Conservation (phyloP, 2,888 invertebrate genomes). For the Tryphoninae sp. region DNA sequence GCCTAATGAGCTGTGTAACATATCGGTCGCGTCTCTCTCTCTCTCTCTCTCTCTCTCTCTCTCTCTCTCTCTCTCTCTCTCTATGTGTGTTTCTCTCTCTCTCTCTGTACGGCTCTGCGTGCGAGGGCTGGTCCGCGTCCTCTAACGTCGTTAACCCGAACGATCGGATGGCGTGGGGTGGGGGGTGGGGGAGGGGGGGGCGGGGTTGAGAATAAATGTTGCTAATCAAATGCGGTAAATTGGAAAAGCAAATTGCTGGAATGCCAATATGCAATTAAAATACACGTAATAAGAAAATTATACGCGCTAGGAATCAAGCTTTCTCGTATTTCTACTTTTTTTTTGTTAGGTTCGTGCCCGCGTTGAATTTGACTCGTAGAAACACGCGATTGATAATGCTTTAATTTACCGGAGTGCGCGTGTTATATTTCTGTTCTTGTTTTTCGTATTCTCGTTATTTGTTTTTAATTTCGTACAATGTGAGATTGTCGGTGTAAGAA, state of each 20-base stretch:
- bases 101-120: background rate
- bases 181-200: no score
- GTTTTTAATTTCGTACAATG: background rate
- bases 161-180: background rate
- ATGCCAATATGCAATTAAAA: constrained; percentile 2
- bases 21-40: constrained; percentile 27
- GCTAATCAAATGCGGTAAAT: constrained; percentile 34
- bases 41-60: constrained; percentile 11
- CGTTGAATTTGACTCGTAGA: no score
- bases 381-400: no score
- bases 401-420: no score
- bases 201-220: constrained; percentile 23
- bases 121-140: background rate
- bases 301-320: background rate
- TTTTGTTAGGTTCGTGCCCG: no score
- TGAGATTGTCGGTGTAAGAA: background rate
- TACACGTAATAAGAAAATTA: background rate
- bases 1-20: constrained; percentile 55
- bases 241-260: constrained; percentile 16
- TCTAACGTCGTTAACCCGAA: constrained; percentile 33
- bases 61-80: constrained; percentile 5
- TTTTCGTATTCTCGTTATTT: no score
- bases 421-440: no score
- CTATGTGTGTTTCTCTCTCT: background rate
- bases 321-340: no score